Evolutionary conservation across 2,113 vertebrate species (phyloP), one percentile per base, ranked within the genome.

Genomic region (Anoplopoma fimbria): DNA sequence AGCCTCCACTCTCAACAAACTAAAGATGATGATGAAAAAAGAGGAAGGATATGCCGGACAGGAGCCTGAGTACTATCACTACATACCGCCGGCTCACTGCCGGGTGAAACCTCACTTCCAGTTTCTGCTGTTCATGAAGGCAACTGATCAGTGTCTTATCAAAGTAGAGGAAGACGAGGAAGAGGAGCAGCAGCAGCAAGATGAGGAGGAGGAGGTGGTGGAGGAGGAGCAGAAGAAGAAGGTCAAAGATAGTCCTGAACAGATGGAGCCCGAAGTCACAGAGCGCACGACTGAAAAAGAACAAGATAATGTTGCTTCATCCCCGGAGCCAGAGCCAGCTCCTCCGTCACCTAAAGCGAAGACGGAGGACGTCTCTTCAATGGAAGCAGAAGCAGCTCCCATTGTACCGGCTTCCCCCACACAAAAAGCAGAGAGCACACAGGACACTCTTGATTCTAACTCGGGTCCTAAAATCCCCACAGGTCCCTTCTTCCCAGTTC

Each of bases 41-140:
- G 98, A 99, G 75, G 98, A 99, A 74, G 97, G 97, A 69, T 91
- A 95, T 21, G 81, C 88, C 1, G 95, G 96, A 0, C 92, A 96
- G 31, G 98, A 99, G 84, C 97, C 97, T 0, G 95, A 99, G 72
- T 99, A 99, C 93, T 99, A 99, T 82, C 98, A 99, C 91, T 99
- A 99, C 58, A 94, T 98, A 67, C 99, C 99, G 31, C 99, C 99
- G 5, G 96, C 97, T 34, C 98, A 99, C 82, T 99, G 99, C 88
- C 96, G 97, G 72, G 98, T 99, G 1, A 99, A 99, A 70, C 99
- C 99, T 6, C 97, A 98, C 79, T 99, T 99, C 74, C 98, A 99
- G 90, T 99, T 99, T 86, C 91, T 99, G 70, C 95, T 99, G 17
- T 99, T 99, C 77, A 99, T 99, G 98, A 97, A 97, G 92, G 97